phyloP scores from a whole-genome alignment of 1,140 invertebrate genomes.

The Idris sp. region DNA sequence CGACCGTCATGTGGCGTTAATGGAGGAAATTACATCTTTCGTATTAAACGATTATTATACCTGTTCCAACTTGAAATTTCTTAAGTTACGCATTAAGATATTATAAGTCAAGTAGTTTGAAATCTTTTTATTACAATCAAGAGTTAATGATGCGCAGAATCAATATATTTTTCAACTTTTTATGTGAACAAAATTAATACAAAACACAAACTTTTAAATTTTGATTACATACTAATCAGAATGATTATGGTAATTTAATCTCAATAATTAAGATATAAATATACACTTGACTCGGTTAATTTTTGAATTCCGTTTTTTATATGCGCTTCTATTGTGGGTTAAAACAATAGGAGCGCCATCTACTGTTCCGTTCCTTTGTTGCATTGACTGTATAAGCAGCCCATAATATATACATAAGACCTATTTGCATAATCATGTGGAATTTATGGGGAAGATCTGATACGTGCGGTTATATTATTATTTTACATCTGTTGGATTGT shows the following conservation, averaged over 20 bases:
- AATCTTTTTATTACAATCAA: conserved; percentile 37
- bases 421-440: conserved; percentile 50
- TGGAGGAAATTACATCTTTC: conserved; percentile 48
- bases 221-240: background rate
- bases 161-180: conserved; percentile 18
- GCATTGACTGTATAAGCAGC: conserved; percentile 45
- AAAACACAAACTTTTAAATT: background rate
- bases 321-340: conserved; percentile 25
- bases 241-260: conserved; percentile 7
- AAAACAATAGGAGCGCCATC: conserved; percentile 49
- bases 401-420: conserved; percentile 41
- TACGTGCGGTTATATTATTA: conserved; percentile 44
- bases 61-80: conserved; percentile 47
- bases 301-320: no score
- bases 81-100: conserved; percentile 43
- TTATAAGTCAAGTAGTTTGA: conserved; percentile 28
- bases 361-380: conserved; percentile 48
- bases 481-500: conserved; percentile 34
- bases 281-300: no score
- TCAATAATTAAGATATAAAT: background rate
- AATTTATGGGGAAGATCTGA: conserved; percentile 49
- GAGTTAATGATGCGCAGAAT: conserved; percentile 15
- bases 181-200: background rate
- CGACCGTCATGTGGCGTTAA: conserved; percentile 51
- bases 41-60: conserved; percentile 49